Percentiles rank a stretch among this genome's conserved stretches.
Evolutionary conservation across 2,888 invertebrate genomes (phyloP).

Genomic region (Ceratothoa steindachneri): DNA sequence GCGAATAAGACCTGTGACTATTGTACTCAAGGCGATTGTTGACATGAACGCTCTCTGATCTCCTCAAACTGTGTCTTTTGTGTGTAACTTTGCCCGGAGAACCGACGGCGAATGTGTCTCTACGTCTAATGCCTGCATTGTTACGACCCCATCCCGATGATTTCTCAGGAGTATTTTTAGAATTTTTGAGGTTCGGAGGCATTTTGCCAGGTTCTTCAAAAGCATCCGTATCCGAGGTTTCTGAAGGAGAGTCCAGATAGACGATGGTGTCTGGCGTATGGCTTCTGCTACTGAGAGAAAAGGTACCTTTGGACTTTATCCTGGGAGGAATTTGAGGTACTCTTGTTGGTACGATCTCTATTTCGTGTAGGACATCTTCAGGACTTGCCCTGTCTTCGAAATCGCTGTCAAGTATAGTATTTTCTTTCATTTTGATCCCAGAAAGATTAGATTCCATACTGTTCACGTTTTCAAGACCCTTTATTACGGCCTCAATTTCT

Average conservation of each 20-base stretch:
- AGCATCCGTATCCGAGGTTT: slow-evolving; percentile 43
- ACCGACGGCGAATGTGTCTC: slow-evolving; percentile 35
- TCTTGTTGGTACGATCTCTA: slow-evolving; percentile 39
- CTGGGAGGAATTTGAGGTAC: slow-evolving; percentile 34
- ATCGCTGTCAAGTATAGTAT: slow-evolving; percentile 16
- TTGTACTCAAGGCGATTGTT: slow-evolving; percentile 31
- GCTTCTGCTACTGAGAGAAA: neutral
- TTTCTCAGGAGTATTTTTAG: slow-evolving; percentile 39
- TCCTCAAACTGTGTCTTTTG: slow-evolving; percentile 20
- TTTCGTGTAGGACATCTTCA: slow-evolving; percentile 25
- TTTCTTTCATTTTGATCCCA: slow-evolving; percentile 40
- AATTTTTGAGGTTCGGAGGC: slow-evolving; percentile 34
- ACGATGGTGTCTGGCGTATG: slow-evolving; percentile 29
- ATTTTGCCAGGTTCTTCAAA: slow-evolving; percentile 17
- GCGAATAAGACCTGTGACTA: slow-evolving; percentile 38
- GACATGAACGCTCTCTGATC: slow-evolving; percentile 42
- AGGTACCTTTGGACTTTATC: slow-evolving; percentile 15
- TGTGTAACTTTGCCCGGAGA: neutral
- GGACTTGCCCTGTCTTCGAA: slow-evolving; percentile 44
- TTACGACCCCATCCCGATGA: slow-evolving; percentile 39
- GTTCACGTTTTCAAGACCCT: slow-evolving; percentile 35
- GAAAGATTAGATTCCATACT: slow-evolving; percentile 38
- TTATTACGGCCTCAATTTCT: slow-evolving; percentile 41
- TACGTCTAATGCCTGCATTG: slow-evolving; percentile 30
- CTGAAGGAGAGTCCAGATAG: slow-evolving; percentile 42